Conservation (phyloP, 2,113 vertebrate genomes). For the Piaya cayana region DNA sequence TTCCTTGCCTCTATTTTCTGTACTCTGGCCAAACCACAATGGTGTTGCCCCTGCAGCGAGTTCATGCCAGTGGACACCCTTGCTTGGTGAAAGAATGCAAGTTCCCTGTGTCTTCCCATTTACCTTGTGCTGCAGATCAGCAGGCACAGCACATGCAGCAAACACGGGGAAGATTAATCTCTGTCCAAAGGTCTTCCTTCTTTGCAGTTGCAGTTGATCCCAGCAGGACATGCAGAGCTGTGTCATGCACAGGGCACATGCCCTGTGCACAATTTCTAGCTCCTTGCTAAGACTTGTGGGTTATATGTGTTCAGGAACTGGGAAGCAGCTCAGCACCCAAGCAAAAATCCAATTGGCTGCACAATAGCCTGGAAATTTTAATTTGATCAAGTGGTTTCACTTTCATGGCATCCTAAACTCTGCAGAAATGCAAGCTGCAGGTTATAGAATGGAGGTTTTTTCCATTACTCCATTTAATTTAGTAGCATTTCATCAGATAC, state of each 20-base stretch:
- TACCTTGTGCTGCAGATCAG: background rate
- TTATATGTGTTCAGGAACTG: background rate
- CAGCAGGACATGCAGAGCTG: background rate
- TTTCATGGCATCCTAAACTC: background rate
- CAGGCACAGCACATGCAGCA: background rate
- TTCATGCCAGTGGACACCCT: background rate
- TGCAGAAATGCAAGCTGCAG: background rate
- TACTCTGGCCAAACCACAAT: background rate
- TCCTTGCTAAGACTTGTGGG: background rate
- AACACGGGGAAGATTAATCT: background rate
- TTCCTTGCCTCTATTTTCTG: background rate
- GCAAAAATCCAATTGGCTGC: background rate
- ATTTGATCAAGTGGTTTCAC: background rate
- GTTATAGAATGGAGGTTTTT: background rate
- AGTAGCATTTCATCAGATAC: background rate
- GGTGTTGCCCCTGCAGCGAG: background rate
- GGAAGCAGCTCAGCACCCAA: background rate
- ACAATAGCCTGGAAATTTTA: slow-evolving; percentile 30
- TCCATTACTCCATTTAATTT: background rate
- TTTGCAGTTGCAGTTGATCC: rapidly evolving
- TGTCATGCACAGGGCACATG: rapidly evolving
- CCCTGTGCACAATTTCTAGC: background rate
- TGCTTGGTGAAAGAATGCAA: background rate
- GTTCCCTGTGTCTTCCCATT: background rate
- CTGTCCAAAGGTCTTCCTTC: background rate